Conservation (phyloP, 1,140 invertebrate genomes). For the Ceratina australensis region DNA sequence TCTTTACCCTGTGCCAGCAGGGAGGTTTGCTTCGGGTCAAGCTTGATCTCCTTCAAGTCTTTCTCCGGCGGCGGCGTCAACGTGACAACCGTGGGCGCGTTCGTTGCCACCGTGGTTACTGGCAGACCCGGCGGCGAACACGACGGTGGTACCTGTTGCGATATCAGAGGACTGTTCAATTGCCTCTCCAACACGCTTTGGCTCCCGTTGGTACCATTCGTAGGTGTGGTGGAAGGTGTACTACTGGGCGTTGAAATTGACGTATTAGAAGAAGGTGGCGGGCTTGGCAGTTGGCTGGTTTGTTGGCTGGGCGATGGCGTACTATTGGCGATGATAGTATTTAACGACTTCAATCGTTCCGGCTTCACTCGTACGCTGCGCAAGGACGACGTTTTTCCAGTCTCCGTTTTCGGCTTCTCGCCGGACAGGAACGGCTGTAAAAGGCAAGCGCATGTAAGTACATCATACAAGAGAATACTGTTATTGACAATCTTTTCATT, state of each 20-base stretch:
- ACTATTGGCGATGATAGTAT: slow-evolving; percentile 74
- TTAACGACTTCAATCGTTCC: slow-evolving; percentile 79
- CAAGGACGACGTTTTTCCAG: slow-evolving; percentile 80
- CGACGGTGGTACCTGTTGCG: slow-evolving; percentile 72
- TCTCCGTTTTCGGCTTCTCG: slow-evolving; percentile 79
- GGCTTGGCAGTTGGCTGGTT: slow-evolving; percentile 69
- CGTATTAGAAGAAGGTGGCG: slow-evolving; percentile 71
- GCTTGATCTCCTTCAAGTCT: slow-evolving; percentile 75
- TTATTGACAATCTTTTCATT: not conserved
- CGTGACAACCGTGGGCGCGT: slow-evolving; percentile 74
- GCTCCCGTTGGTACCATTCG: slow-evolving; percentile 55
- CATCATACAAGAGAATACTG: no score
- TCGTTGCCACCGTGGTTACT: slow-evolving; percentile 71
- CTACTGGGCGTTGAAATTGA: slow-evolving; percentile 71
- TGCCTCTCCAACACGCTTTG: slow-evolving; percentile 75
- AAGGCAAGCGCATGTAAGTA: not conserved
- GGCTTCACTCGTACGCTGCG: slow-evolving; percentile 83
- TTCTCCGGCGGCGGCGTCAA: slow-evolving; percentile 75
- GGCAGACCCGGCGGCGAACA: slow-evolving; percentile 68
- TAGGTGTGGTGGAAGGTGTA: slow-evolving; percentile 71
- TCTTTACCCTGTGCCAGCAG: slow-evolving; percentile 81
- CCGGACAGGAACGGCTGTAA: slow-evolving; percentile 70
- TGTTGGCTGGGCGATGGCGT: slow-evolving; percentile 59
- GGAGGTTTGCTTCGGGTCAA: slow-evolving; percentile 73
- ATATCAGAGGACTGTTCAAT: slow-evolving; percentile 75